Conservation (phyloP, 2,797 vertebrate genomes). For the Danionella dracula region DNA sequence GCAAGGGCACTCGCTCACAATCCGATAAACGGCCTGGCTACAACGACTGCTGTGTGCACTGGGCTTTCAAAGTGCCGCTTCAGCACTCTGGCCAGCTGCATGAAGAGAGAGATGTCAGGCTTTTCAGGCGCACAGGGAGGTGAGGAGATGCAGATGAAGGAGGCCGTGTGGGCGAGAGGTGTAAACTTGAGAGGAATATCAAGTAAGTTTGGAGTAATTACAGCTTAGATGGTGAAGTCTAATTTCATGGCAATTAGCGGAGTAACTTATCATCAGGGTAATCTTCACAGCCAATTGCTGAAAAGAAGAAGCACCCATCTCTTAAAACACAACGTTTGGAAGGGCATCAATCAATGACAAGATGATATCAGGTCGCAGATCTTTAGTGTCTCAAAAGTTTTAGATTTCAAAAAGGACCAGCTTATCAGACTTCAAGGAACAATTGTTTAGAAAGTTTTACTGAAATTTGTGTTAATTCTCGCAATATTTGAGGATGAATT, state of each 20-base stretch:
- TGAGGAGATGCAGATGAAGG: conserved; percentile 20
- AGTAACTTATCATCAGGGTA: conserved; percentile 42
- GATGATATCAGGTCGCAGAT: conserved; percentile 29
- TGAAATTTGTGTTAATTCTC: no score
- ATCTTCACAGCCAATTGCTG: conserved; percentile 40
- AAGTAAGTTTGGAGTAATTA: conserved; percentile 42
- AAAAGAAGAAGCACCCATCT: conserved; percentile 23
- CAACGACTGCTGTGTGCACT: conserved; percentile 9
- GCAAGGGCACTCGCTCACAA: conserved; percentile 45
- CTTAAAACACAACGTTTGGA: conserved; percentile 12
- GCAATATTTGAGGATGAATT: no score
- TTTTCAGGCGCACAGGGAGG: conserved; percentile 3
- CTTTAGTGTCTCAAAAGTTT: conserved; percentile 16
- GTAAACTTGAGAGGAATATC: conserved; percentile 34
- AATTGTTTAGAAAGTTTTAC: no score
- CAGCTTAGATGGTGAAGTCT: conserved; percentile 34
- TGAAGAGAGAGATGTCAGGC: conserved; percentile 1
- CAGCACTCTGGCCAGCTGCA: conserved; percentile 37
- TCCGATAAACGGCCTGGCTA: conserved; percentile 40
- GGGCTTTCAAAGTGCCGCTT: conserved; percentile 39
- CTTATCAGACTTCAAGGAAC: not conserved
- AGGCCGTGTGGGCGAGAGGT: conserved; percentile 14
- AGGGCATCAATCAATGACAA: conserved; percentile 37
- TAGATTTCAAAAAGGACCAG: conserved; percentile 26
- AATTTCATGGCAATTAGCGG: conserved; percentile 53